These are phyloP conservation scores for Suncus etruscus DNA, from an alignment of 2,113 vertebrate species.

Conservation along the genomic window DNA sequence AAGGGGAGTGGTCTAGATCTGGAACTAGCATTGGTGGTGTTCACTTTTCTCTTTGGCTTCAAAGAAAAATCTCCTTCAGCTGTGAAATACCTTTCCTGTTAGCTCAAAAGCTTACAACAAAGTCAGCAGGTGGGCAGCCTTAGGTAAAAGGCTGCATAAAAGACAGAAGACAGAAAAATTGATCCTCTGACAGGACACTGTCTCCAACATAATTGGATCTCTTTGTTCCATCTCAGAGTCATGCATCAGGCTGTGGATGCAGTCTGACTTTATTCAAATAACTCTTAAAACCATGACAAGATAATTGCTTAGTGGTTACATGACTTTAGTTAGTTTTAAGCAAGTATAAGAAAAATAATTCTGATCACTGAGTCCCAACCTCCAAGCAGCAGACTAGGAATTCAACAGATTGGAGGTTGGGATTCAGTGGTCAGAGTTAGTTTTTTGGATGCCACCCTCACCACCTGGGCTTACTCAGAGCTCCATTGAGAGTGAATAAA, in stretches of 20 bases:
- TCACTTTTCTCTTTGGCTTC: no score
- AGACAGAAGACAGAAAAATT: no score
- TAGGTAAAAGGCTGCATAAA: no score
- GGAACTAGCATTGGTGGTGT: no score
- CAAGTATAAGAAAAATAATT: background rate
- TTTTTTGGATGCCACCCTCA: background rate
- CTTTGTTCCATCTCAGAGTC: conserved; percentile 49
- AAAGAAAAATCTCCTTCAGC: no score
- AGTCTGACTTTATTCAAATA: conserved; percentile 53
- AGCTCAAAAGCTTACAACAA: no score
- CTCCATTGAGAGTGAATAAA: no score
- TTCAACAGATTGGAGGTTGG: background rate
- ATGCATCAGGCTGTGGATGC: background rate
- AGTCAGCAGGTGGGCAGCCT: no score
- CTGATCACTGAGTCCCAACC: background rate
- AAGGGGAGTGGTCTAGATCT: no score
- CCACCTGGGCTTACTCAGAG: background rate
- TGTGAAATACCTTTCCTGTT: no score
- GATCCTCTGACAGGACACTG: no score
- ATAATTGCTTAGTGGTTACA: conserved; percentile 42
- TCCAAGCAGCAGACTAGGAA: background rate
- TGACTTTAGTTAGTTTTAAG: conserved; percentile 60
- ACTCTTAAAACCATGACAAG: conserved; percentile 31
- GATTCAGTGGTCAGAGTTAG: background rate
- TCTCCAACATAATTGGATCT: conserved; percentile 64